Conservation (phyloP, 2,797 vertebrate species). For the Tenualosa ilisha region DNA sequence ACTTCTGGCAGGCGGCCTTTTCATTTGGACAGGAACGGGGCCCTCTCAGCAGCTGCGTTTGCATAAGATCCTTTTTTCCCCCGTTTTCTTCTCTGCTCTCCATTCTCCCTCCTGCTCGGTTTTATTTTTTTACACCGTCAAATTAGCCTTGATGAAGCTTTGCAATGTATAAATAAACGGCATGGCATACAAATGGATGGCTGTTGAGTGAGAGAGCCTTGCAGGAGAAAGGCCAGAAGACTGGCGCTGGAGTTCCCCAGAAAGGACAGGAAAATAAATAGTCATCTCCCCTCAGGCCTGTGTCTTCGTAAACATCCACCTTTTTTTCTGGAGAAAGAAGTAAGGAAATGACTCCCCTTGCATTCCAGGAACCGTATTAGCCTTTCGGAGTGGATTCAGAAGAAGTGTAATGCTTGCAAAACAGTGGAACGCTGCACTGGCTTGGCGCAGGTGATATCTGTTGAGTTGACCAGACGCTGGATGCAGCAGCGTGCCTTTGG, state of each 20-base stretch:
- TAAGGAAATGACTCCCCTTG: slow-evolving; percentile 64
- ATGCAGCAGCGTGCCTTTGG: neutral
- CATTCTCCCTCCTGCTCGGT: neutral
- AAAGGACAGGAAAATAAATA: slow-evolving; percentile 79
- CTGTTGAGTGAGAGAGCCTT: slow-evolving; percentile 77
- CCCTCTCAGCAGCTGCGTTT: slow-evolving; percentile 78
- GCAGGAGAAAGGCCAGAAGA: slow-evolving; percentile 68
- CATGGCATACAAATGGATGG: slow-evolving; percentile 76
- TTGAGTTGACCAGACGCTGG: slow-evolving; percentile 1
- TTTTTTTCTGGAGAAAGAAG: slow-evolving; percentile 58
- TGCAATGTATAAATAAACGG: slow-evolving; percentile 81
- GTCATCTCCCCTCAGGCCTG: slow-evolving; percentile 62
- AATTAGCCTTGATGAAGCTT: slow-evolving; percentile 83
- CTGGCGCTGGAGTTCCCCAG: slow-evolving; percentile 60
- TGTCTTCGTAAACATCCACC: slow-evolving; percentile 74
- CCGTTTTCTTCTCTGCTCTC: neutral
- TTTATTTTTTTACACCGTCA: slow-evolving; percentile 68
- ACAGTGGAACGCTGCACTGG: neutral
- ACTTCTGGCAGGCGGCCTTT: slow-evolving; percentile 65
- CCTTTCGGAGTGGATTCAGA: slow-evolving; percentile 44
- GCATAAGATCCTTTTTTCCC: slow-evolving; percentile 67
- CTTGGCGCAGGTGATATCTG: neutral
- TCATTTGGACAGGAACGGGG: slow-evolving; percentile 74
- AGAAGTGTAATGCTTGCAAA: neutral
- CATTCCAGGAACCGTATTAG: slow-evolving; percentile 64